phyloP scores from a whole-genome alignment of 2,113 vertebrate genomes.

The Mohoua ochrocephala region DNA sequence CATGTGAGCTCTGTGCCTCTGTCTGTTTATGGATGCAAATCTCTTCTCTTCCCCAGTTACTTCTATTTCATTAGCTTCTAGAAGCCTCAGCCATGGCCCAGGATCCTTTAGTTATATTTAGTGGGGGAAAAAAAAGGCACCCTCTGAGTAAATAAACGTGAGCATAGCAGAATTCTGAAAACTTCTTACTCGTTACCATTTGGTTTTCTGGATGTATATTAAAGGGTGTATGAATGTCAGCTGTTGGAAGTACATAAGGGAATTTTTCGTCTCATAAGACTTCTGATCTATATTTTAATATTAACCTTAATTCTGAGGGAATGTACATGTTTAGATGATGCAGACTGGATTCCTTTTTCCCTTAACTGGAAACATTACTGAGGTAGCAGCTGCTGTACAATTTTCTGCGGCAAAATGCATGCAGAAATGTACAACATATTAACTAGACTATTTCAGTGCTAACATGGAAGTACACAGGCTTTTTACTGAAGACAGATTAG shows the following conservation, averaged over 20 bases:
- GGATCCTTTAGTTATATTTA: not conserved
- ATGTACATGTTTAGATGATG: not conserved
- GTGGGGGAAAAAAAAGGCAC: rapidly evolving
- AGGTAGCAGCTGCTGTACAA: not conserved
- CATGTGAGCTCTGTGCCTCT: not conserved
- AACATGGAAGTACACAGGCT: not conserved
- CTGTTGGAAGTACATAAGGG: rapidly evolving
- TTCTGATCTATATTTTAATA: not conserved
- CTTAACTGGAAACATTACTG: not conserved
- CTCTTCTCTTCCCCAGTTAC: not conserved
- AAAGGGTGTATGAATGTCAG: not conserved
- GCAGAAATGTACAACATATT: not conserved
- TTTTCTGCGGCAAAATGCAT: not conserved
- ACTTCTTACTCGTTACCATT: not conserved
- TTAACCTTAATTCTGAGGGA: not conserved
- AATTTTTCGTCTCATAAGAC: not conserved
- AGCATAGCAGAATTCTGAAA: not conserved
- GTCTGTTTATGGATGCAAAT: not conserved
- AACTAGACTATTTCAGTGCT: not conserved
- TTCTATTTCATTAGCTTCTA: not conserved
- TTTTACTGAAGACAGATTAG: not conserved
- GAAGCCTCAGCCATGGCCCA: not conserved
- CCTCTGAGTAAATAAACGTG: not conserved
- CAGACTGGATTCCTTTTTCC: not conserved
- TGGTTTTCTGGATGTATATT: not conserved